Base-by-base conservation (phyloP, 2,797 vertebrate species). In the Microtus californicus region DNA sequence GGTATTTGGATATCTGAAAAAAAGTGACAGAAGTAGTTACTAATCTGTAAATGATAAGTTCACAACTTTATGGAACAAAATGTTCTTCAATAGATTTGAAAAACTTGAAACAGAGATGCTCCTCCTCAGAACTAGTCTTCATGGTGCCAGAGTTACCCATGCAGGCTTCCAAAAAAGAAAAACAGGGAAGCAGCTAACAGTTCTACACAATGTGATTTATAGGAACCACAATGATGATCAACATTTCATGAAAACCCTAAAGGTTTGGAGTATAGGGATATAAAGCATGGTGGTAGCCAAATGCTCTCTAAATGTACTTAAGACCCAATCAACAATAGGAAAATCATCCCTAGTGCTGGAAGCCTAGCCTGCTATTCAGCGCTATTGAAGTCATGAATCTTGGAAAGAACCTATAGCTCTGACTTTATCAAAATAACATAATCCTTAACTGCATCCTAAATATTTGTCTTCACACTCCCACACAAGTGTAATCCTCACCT, bases 61-160 rank as follows among this genome's bases (percentile, higher is more conserved):
- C 5, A 65, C 51, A 51, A 67, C 34, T 89, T 82, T 34, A 89
- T 54, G 31, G 8, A 92, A 11, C 14, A 90, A 81, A 91, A 91
- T 23, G 4, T 95, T 92, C 63, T 79, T 91, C 11, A 85, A 12
- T 6, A 81, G 81, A 94, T 31, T 81, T 81, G 17, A 91, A 19
- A 37, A 92, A n/a, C 6, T 54, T 56, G 31, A 74, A 59, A 43
- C 4, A 29, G 5, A 67, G 29, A 12, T 4, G 29, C 8, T 63
- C 4, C 25, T 82, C 8, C 27, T 43, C 4, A 43, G 37, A 82
- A 45, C 37, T 43, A 82, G 54, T 17, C 31, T 25, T 43, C 56
- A 63, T 9, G 15, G 56, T 82, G 31, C 25, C 9, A 82, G 59
- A 63, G 37, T 5, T 8, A 31, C 37, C n/a, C 17, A 43, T 43